Conservation (phyloP, 1,140 invertebrate genomes). For the Nixonia krombeini region DNA sequence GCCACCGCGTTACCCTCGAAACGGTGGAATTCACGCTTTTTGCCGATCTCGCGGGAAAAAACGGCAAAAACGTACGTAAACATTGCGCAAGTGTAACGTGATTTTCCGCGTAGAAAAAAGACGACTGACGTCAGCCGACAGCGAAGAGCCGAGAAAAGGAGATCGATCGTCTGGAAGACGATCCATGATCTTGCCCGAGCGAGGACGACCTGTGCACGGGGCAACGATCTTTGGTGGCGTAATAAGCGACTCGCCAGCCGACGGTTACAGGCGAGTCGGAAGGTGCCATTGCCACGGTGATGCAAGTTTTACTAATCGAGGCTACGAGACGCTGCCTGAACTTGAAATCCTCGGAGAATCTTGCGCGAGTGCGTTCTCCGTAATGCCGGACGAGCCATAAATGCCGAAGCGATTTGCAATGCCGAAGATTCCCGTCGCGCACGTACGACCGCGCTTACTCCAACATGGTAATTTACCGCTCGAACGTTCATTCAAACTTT, state of each 20-base stretch:
- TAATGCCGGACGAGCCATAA: slow-evolving; percentile 20
- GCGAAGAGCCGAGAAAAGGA: slow-evolving; percentile 11
- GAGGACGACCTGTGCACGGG: slow-evolving; percentile 28
- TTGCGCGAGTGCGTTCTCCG: slow-evolving; percentile 14
- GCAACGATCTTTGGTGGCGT: slow-evolving; percentile 36
- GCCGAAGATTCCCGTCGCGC: too few relatives aligned
- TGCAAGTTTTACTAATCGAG: slow-evolving; percentile 33
- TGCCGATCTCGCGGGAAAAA: too few relatives aligned
- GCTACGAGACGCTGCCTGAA: slow-evolving; percentile 37
- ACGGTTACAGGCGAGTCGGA: slow-evolving; percentile 20
- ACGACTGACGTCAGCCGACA: too few relatives aligned
- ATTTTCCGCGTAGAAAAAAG: too few relatives aligned
- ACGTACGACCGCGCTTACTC: too few relatives aligned
- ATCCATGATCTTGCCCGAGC: slow-evolving; percentile 36
- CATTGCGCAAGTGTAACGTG: too few relatives aligned
- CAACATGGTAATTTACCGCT: too few relatives aligned
- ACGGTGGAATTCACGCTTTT: too few relatives aligned
- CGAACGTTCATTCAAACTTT: too few relatives aligned
- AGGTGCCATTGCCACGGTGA: slow-evolving; percentile 34
- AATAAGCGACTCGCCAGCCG: slow-evolving; percentile 18
- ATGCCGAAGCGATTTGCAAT: slow-evolving; percentile 26
- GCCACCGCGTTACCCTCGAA: too few relatives aligned
- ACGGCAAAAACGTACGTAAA: too few relatives aligned
- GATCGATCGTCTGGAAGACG: slow-evolving; percentile 19
- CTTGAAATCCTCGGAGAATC: slow-evolving; percentile 38